Evolutionary conservation across 2,797 vertebrate genomes (phyloP), one percentile per base, ranked within the genome.

Genomic region (Streptopelia turtur): DNA sequence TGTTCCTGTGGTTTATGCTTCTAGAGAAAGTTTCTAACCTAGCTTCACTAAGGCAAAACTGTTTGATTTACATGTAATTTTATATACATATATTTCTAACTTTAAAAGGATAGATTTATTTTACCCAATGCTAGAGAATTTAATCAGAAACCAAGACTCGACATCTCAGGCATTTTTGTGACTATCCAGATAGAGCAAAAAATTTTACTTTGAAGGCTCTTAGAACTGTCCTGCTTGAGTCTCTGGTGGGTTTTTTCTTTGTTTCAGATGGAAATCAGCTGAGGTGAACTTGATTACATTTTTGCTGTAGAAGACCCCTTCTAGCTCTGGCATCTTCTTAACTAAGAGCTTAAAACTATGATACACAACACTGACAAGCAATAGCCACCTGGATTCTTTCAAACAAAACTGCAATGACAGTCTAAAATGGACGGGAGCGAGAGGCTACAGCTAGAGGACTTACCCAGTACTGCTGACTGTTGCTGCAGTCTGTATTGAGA

Each of bases 31-130:
- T 24, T 90, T 92, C 89, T 49, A 94, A 50, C 60, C 28, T 21
- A 57, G 31, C 50, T 89, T 87, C 55, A 74, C 70, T 52, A 80
- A 43, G 31, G 76, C 21, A 94, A 91, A 93, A 86, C 20, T 11
- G 31, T 59, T 76, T 43, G 33, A 95, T 90, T 94, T 79, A 45
- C 59, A 68, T 74, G 63, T 57, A 60, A 92, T 79, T 94, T 94
- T 70, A 21, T 50, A 90, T 49, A 72, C 6, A 60, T 70, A 63
- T 45, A 56, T 15, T 49, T 50, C n/a, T 53, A 39, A 59, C 52
- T 82, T 88, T 61, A 84, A 92, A 89, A 76, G 15, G 70, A 63
- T 33, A 80, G 30, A 83, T 83, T 88, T 92, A 78, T 82, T 91
- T 83, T 89, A 60, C 23, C 33, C 79, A 87, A 63, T 55, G 39